phyloP scores from a whole-genome alignment of 2,113 vertebrate species.

The Dipodomys merriami region DNA sequence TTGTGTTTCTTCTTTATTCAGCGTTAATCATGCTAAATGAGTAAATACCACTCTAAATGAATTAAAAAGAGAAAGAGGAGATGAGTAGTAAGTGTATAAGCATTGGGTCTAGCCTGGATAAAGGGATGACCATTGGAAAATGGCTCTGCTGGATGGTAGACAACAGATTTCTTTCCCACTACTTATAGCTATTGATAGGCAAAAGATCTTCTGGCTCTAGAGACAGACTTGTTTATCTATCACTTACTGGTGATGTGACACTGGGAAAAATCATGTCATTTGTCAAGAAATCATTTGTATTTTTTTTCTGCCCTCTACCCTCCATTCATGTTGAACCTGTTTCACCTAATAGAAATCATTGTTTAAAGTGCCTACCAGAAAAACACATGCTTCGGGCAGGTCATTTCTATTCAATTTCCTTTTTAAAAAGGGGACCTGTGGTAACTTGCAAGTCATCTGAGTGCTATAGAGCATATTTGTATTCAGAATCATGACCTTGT shows the following conservation, averaged over 20 bases:
- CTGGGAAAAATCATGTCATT: neutral
- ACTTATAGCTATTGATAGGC: neutral
- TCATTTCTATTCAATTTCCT: constrained; percentile 33
- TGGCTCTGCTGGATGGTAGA: neutral
- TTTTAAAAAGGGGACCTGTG: neutral
- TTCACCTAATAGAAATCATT: neutral
- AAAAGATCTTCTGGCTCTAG: neutral
- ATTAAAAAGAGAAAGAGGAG: neutral
- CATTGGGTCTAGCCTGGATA: neutral
- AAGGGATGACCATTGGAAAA: neutral
- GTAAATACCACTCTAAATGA: neutral
- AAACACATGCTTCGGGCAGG: neutral
- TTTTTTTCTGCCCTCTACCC: neutral
- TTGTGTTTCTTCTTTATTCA: neutral
- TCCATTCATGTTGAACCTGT: neutral
- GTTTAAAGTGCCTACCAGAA: neutral
- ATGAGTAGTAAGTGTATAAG: neutral
- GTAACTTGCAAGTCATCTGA: neutral
- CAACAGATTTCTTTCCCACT: neutral
- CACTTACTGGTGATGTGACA: neutral
- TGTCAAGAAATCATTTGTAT: neutral
- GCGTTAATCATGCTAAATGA: neutral
- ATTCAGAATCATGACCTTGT: neutral
- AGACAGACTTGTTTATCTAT: neutral
- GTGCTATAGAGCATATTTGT: neutral